Conservation (phyloP, 2,888 invertebrate genomes). For the Syritta pipiens region DNA sequence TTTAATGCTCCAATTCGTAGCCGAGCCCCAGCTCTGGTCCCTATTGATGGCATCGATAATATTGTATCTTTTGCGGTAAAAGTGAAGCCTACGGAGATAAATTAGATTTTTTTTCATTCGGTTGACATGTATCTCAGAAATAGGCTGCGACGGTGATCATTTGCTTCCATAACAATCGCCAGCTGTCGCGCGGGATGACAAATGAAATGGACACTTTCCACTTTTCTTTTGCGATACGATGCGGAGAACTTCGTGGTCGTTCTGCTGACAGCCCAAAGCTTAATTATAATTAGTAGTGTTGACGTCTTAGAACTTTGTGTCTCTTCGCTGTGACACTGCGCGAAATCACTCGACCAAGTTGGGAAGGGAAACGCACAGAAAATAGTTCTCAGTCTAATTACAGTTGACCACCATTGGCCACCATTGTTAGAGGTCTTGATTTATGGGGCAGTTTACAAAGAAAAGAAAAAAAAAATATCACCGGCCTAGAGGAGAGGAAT, state of each 20-base stretch:
- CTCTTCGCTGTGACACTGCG: not conserved
- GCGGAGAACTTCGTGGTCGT: not conserved
- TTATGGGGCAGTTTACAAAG: constrained; percentile 37
- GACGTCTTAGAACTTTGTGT: constrained; percentile 28
- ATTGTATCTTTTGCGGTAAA: constrained; percentile 19
- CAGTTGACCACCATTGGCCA: constrained; percentile 44
- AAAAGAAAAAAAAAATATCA: constrained; percentile 45
- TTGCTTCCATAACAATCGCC: constrained; percentile 8
- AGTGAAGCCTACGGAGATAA: constrained; percentile 29
- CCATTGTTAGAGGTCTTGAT: constrained; percentile 30
- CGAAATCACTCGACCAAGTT: constrained; percentile 38
- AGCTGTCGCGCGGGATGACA: not conserved
- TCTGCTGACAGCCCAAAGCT: constrained; percentile 34
- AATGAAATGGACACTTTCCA: constrained; percentile 45
- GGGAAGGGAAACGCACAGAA: constrained; percentile 22
- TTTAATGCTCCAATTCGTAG: constrained; percentile 47
- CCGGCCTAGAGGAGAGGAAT: constrained; percentile 1
- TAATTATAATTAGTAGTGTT: constrained; percentile 35
- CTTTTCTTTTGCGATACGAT: constrained; percentile 25
- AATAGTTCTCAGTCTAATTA: constrained; percentile 63
- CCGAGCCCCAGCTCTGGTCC: too few relatives aligned
- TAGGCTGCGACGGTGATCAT: not conserved
- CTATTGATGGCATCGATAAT: constrained; percentile 17
- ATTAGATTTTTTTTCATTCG: constrained; percentile 20
- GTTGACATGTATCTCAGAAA: not conserved